Base-by-base conservation (phyloP, 2,797 vertebrate genomes). In the Moxostoma hubbsi region DNA sequence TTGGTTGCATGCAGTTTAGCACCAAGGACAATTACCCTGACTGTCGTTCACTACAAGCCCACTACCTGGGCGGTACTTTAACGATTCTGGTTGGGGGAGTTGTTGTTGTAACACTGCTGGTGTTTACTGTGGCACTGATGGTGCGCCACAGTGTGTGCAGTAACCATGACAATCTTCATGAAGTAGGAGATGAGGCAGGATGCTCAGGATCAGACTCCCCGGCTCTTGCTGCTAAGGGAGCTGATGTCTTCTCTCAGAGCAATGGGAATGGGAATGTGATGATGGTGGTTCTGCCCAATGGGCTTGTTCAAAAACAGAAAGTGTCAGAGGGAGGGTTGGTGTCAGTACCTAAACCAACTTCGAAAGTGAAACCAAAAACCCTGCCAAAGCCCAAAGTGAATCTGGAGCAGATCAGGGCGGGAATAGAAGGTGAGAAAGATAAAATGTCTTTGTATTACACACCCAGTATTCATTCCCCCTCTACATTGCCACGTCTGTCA, bases 41-140 rank as follows among this genome's bases (percentile, higher is more conserved):
- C 87, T 99, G 98, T 88, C 96, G 96, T 86, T 98, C 98, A 0
- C 93, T 99, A 86, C 96, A 96, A 90, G 96, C 97, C 81, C 96
- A 98, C 82, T 96, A 99, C 87, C 91, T 99, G 83, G 98, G 98
- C 0, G 97, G 98, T 36, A 99, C 97, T 78, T 96, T 99, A 96
- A 98, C 99, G 87, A 93, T 99, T 83, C 93, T 98, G 82, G 96
- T 99, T 0, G 98, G 98, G 5, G 98, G 98, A 78, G 93, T 98
- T 83, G 98, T 99, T 6, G 98, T 99, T 84, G 96, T 95, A 13
- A 98, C 96, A 0, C 91, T 99, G 46, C 87, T 99, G 87, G 96
- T 99, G 70, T 99, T 99, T 87, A 98, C 99, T 45, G 90, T 99
- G 81, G 96, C 98, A 73, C 96, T 99, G 67, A 97, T 99, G 98